Base-by-base conservation (phyloP, 2,113 vertebrate genomes). In the Motacilla tschutschensis region DNA sequence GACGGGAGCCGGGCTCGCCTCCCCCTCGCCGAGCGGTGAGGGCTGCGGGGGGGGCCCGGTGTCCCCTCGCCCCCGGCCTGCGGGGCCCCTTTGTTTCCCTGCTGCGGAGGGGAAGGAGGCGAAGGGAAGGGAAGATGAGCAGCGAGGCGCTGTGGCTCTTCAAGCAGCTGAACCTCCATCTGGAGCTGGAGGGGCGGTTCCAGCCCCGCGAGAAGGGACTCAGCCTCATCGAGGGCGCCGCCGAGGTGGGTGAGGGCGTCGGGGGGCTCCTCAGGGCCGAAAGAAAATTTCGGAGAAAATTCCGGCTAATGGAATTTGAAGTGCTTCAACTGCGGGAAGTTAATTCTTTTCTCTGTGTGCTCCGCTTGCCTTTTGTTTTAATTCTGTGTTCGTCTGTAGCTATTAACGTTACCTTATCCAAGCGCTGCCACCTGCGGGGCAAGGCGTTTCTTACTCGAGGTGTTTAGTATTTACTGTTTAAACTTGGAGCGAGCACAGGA, bases 161-260 rank as follows among this genome's bases (percentile, higher is more conserved):
- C 93, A 98, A 98, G 89, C 98, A 99, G 92, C 96, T 99, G 93
- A 98, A 96, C 91, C 79, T 97, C 31, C 98, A 99, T 62, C 92
- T 97, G 87, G 98, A 99, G 47, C 98, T 97, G 90, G 99, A 99
- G 94, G 96, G 86, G 33, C 83, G 97, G 78, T 99, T 98, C 67
- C 97, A 98, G 62, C 99, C 99, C 14, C 98, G 97, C 24, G 98
- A 98, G 86, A 97, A 97, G 15, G 99, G 99, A 16, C 96, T 99
- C 72, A 97, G 93, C 77, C 94, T 99, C 92, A 99, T 99, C 28
- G 98, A 99, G 62, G 93, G 97, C 31, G 96, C 98, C 3, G 79
- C 94, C 24, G 98, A 98, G 98, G 98, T 99, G 93, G 97, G 98
- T 98, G 90, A 96, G 85, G 55, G 28, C 29, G 17, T 3, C 9